Evolutionary conservation across 2,113 vertebrate species (phyloP).

Genomic region (Mellivora capensis): DNA sequence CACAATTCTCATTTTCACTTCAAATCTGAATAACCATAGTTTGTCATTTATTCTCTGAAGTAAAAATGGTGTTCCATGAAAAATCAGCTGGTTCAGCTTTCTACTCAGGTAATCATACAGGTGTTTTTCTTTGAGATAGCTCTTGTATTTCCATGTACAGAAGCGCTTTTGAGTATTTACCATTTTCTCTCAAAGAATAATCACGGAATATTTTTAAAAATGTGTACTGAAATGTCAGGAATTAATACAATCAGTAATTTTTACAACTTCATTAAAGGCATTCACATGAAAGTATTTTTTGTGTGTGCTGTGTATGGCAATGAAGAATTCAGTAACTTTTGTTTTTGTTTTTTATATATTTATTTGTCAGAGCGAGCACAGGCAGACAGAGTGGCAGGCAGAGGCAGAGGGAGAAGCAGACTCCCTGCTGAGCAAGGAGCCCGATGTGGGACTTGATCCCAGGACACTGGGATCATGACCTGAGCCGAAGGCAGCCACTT

Average conservation of each 20-base stretch:
- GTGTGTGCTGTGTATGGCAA: not conserved
- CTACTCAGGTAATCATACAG: not conserved
- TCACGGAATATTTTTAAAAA: not conserved
- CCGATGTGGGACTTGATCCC: no score
- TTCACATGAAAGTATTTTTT: not conserved
- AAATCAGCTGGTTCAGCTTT: not conserved
- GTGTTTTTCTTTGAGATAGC: not conserved
- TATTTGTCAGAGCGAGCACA: no score
- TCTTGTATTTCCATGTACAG: not conserved
- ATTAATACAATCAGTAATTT: not conserved
- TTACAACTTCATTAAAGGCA: not conserved
- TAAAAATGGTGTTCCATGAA: not conserved
- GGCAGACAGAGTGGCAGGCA: no score
- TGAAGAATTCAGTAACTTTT: not conserved
- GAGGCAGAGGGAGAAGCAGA: no score
- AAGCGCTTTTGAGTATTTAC: not conserved
- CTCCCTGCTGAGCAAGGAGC: no score
- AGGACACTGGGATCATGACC: no score
- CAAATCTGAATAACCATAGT: not conserved
- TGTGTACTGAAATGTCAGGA: not conserved
- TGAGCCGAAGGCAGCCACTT: no score
- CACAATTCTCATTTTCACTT: not conserved
- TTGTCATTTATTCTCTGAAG: not conserved
- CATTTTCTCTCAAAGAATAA: not conserved
- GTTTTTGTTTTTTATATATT: no score